Evolutionary conservation across 2,113 vertebrate genomes (phyloP), one percentile per base, ranked within the genome.

Genomic region (Notechis scutatus): DNA sequence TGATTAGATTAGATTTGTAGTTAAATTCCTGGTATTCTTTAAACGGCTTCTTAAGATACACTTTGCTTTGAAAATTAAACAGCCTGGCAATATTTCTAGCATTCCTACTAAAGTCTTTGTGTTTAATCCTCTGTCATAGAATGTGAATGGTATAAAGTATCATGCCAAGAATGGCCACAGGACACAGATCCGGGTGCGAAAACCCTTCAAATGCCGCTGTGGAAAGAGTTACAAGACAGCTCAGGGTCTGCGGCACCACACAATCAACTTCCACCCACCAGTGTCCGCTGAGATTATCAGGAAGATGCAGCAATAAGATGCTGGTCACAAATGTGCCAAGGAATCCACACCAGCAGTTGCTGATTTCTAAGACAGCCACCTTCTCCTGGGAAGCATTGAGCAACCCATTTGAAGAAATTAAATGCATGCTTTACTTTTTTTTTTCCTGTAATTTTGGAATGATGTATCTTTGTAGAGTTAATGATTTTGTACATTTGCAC

Each of bases 171-270:
- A 99, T 42, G 99, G 99, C 95, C 99, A 99, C 98, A 98, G 99
- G 96, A 99, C 99, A 29, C 99, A 99, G 97, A 99, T 99, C 95
- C 98, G 99, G 21, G 99, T 99, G 93, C 99, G 98, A 95, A 99
- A 99, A 97, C 99, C 99, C 88, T 99, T 99, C 97, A 99, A 99
- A 96, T 99, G 99, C 96, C 99, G 99, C 91, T 99, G 99, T 89
- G 99, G 99, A 88, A 99, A 99, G 98, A 99, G 99, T 98, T 99
- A 99, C 98, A 99, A 99, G 98, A 99, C 98, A 95, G 98, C 99
- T 98, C 99, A 99, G 98, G 99, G 99, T 96, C 99, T 99, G 96
- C 98, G 99, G 94, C 99, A 99, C 97, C 99, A 99, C 98, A 99
- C 99, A 98, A 99, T 99, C 98, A 99, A 99, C 96, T 99, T 99